phyloP scores from a whole-genome alignment of 2,888 invertebrate genomes.

The Trimorus sp. region DNA sequence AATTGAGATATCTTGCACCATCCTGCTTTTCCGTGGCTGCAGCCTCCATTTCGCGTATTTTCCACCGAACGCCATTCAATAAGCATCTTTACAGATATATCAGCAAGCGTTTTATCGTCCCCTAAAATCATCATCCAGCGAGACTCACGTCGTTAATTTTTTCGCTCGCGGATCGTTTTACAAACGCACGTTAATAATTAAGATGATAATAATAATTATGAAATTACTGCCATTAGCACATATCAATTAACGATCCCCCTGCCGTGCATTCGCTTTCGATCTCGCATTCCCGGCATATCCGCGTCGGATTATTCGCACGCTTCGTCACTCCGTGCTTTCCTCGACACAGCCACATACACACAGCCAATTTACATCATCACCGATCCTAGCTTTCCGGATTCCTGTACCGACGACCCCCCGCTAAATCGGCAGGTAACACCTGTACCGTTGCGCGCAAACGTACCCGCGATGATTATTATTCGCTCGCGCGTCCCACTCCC shows the following conservation, averaged over 20 bases:
- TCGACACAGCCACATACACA: conserved; percentile 52
- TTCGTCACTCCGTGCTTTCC: conserved; percentile 63
- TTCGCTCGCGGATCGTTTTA: conserved; percentile 28
- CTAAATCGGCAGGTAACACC: conserved; percentile 62
- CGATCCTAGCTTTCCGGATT: conserved; percentile 73
- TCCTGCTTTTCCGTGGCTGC: too few species aligned
- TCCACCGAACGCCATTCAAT: conserved; percentile 10
- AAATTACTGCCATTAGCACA: conserved; percentile 66
- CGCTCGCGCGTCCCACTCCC: conserved; percentile 45
- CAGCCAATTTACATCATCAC: conserved; percentile 72
- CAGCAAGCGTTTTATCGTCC: conserved; percentile 33
- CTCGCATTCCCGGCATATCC: conserved; percentile 65
- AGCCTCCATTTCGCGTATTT: neutral
- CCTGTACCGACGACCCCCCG: conserved; percentile 67
- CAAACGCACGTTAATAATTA: conserved; percentile 53
- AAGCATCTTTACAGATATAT: conserved; percentile 27
- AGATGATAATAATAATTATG: conserved; percentile 64
- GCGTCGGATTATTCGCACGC: conserved; percentile 68
- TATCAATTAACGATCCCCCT: conserved; percentile 66
- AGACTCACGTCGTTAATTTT: conserved; percentile 32
- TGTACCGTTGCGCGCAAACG: conserved; percentile 63
- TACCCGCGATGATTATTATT: conserved; percentile 62
- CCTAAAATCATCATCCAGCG: conserved; percentile 32
- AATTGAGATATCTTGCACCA: too few species aligned
- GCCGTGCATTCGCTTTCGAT: conserved; percentile 66